phyloP scores from a whole-genome alignment of 1,140 invertebrate species.

The Drosophila jambulina region DNA sequence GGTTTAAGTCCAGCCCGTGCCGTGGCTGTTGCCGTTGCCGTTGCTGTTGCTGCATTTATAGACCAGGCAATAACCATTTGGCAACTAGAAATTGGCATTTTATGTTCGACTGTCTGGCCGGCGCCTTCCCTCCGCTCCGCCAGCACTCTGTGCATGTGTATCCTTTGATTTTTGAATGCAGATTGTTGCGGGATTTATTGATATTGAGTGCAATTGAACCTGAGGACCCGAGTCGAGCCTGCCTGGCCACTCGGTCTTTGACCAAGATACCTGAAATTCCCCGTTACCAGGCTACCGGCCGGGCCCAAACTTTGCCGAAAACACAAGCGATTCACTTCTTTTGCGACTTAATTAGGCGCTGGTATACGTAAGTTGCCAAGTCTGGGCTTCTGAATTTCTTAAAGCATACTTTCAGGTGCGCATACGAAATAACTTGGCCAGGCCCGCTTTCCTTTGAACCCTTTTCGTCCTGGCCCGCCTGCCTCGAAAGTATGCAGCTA shows the following conservation, averaged over 20 bases:
- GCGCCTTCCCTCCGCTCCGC: background rate
- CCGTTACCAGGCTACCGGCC: background rate
- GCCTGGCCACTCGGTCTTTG: conserved; percentile 4
- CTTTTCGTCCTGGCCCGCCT: conserved; percentile 17
- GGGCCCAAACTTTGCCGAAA: conserved; percentile 7
- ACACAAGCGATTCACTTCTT: conserved; percentile 16
- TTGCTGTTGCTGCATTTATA: conserved; percentile 53
- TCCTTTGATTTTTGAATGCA: conserved; percentile 83
- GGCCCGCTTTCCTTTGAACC: conserved; percentile 31
- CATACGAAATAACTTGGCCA: conserved; percentile 62
- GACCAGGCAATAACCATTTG: conserved; percentile 77
- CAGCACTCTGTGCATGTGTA: conserved; percentile 44
- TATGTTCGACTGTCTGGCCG: conserved; percentile 72
- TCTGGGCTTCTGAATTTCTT: conserved; percentile 62
- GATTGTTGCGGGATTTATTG: conserved; percentile 77
- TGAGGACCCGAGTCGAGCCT: conserved; percentile 7
- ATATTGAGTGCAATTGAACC: conserved; percentile 67
- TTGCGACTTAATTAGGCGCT: conserved; percentile 47
- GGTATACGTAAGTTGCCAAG: conserved; percentile 12
- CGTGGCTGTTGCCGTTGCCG: background rate
- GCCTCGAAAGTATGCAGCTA: conserved; percentile 44
- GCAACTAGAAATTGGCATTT: conserved; percentile 83
- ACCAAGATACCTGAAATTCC: conserved; percentile 13
- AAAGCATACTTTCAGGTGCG: conserved; percentile 76
- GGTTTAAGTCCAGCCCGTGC: conserved; percentile 33